Percentiles rank a stretch among this genome's conserved stretches.
These are phyloP conservation scores for Acyrthosiphon pisum DNA, from an alignment of 1,140 invertebrate genomes.

Conservation along the genomic window DNA sequence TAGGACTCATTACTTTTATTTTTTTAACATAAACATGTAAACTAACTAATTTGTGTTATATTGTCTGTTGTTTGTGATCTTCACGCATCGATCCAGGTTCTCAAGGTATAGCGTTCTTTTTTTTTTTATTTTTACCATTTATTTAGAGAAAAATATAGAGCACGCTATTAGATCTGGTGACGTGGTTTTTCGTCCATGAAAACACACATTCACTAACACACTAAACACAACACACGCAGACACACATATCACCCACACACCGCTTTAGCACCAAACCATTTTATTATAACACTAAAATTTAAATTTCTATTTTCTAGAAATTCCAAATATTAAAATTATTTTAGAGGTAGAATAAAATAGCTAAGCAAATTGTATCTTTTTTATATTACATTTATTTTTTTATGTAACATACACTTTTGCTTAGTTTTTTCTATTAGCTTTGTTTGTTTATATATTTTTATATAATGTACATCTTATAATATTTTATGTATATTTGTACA, in stretches of 20 bases:
- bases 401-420: conserved; percentile 43
- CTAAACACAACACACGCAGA: background rate
- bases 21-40: conserved; percentile 41
- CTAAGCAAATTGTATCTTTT: background rate
- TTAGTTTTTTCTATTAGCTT: conserved; percentile 51
- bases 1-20: conserved; percentile 21
- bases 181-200: conserved; percentile 38
- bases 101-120: conserved; percentile 56
- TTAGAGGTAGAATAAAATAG: conserved; percentile 53
- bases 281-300: conserved; percentile 31
- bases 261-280: conserved; percentile 49
- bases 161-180: conserved; percentile 56
- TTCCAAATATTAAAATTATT: conserved; percentile 39
- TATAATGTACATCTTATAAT: background rate
- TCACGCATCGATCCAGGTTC: conserved; percentile 57
- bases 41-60: conserved; percentile 55
- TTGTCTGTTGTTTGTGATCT: conserved; percentile 57
- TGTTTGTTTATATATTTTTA: conserved; percentile 35
- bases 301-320: conserved; percentile 43
- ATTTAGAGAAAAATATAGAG: conserved; percentile 56
- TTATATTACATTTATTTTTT: conserved; percentile 9
- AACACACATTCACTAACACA: conserved; percentile 16
- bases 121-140: conserved; percentile 52
- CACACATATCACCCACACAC: conserved; percentile 25
- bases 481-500: conserved; percentile 8